Conservation (phyloP, 2,888 invertebrate genomes). For the Torymus aiolomorphi region DNA sequence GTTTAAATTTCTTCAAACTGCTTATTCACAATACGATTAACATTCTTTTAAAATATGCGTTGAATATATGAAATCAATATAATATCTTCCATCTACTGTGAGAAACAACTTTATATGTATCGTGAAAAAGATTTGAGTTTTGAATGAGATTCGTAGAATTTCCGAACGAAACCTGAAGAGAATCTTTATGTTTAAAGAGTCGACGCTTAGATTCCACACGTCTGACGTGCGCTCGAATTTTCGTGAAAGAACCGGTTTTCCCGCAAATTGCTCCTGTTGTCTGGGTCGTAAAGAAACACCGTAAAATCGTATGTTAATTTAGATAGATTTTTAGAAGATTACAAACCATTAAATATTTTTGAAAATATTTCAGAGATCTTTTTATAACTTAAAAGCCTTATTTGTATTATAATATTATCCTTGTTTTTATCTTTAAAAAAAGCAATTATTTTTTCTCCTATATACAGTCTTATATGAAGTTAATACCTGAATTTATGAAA, state of each 20-base stretch:
- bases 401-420: too few species aligned
- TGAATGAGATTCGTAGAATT: neutral
- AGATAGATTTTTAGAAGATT: neutral
- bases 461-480: too few species aligned
- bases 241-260: slow-evolving; percentile 70
- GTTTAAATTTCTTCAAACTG: too few species aligned
- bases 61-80: too few species aligned
- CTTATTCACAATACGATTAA: too few species aligned
- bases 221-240: slow-evolving; percentile 66
- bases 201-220: slow-evolving; percentile 8
- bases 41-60: too few species aligned
- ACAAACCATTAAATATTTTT: slow-evolving; percentile 1
- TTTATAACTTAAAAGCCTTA: neutral
- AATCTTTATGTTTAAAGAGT: slow-evolving; percentile 4
- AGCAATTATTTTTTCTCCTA: too few species aligned
- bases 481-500: too few species aligned
- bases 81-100: neutral
- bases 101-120: neutral
- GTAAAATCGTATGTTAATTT: slow-evolving; percentile 11
- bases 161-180: neutral
- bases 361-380: neutral
- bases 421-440: too few species aligned
- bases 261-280: slow-evolving; percentile 66
- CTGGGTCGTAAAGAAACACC: slow-evolving; percentile 12
- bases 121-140: neutral